phyloP scores from a whole-genome alignment of 2,113 vertebrate species.

The Prionailurus bengalensis region DNA sequence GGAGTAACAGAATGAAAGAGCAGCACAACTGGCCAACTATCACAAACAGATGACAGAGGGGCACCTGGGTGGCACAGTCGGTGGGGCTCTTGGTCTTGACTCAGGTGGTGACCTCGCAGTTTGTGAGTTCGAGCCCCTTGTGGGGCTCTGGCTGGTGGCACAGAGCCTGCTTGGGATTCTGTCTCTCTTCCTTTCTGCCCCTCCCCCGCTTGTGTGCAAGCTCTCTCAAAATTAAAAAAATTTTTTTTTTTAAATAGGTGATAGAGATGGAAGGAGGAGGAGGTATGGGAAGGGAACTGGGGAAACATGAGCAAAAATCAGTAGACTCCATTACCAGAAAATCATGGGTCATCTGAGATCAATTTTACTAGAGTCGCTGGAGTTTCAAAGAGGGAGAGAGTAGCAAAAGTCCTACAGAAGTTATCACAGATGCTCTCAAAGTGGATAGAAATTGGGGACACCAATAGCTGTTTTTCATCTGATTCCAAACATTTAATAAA shows the following conservation, averaged over 20 bases:
- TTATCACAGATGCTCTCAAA: no score
- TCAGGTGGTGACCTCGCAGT: no score
- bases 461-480: neutral
- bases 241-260: neutral
- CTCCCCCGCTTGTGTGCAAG: no score
- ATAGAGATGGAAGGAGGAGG: neutral
- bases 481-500: constrained; percentile 15
- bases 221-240: no score
- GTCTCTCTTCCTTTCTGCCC: no score
- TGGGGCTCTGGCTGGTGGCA: no score
- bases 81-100: no score
- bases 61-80: no score
- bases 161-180: no score
- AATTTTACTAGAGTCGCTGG: neutral
- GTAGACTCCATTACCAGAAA: neutral
- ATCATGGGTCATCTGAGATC: neutral
- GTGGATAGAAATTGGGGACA: neutral
- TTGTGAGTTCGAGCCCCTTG: no score
- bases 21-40: neutral
- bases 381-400: neutral
- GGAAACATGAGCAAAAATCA: neutral
- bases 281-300: neutral
- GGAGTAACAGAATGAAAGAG: neutral
- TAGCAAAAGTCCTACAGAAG: neutral
- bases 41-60: neutral